Evolutionary conservation across 2,797 vertebrate genomes (phyloP).

Genomic region (Galaxias olidus): DNA sequence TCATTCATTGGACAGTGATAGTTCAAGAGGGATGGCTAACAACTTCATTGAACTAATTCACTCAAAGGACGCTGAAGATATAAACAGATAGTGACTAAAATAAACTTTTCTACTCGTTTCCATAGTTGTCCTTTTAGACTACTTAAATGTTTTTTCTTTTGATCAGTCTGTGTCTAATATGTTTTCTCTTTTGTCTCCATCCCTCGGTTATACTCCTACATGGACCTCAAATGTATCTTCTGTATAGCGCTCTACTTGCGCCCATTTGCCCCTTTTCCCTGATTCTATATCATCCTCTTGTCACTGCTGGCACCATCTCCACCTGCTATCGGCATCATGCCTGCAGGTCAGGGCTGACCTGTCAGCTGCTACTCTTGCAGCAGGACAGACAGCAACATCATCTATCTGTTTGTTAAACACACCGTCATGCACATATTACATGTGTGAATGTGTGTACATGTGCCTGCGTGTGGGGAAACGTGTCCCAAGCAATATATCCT

Average conservation of each 20-base stretch:
- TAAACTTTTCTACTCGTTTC: too few species aligned
- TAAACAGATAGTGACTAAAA: conserved; percentile 24
- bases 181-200: too few species aligned
- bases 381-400: conserved; percentile 57
- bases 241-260: conserved; percentile 32
- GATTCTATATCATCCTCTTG: conserved; percentile 45
- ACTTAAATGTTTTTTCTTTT: too few species aligned
- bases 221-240: too few species aligned
- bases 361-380: conserved; percentile 59
- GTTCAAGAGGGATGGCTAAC: conserved; percentile 44
- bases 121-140: conserved; percentile 20
- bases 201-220: too few species aligned
- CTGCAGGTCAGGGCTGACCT: conserved; percentile 52
- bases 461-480: too few species aligned
- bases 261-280: conserved; percentile 4
- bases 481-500: too few species aligned
- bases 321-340: conserved; percentile 62
- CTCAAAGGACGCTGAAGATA: conserved; percentile 35
- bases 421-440: neutral
- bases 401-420: conserved; percentile 54
- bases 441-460: too few species aligned
- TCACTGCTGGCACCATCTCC: conserved; percentile 65
- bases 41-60: conserved; percentile 54
- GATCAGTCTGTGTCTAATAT: too few species aligned
- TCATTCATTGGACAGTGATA: conserved; percentile 50